A percentile compares a stretch with the other conserved stretches of the same genome.
Conservation (phyloP, 2,113 vertebrate genomes). For the Mobula birostris region DNA sequence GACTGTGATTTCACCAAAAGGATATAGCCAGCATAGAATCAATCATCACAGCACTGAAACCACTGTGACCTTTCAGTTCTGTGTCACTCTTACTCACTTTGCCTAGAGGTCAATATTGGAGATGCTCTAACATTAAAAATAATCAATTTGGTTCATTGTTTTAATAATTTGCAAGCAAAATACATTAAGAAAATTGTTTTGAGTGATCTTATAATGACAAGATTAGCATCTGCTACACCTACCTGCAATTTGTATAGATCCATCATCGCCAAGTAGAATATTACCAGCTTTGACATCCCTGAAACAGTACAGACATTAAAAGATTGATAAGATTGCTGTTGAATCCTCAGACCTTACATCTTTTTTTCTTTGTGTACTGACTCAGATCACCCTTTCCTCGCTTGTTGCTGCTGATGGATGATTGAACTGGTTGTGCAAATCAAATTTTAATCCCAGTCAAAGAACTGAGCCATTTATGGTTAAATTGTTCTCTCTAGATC, state of each 20-base stretch:
- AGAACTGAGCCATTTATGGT: neutral
- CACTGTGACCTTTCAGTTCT: neutral
- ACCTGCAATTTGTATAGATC: conserved; percentile 98
- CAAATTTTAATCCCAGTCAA: neutral
- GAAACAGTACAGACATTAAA: neutral
- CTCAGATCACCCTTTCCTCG: neutral
- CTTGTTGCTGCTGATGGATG: neutral
- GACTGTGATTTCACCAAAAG: neutral
- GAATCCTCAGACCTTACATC: neutral
- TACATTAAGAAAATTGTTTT: neutral
- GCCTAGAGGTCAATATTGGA: neutral
- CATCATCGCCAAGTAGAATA: conserved; percentile 95
- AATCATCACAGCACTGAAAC: neutral
- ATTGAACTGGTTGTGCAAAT: too few species aligned
- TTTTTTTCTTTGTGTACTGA: neutral
- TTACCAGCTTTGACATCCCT: conserved; percentile 98
- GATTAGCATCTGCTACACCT: conserved; percentile 42
- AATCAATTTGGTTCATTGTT: neutral
- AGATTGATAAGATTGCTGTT: neutral
- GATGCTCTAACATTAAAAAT: neutral
- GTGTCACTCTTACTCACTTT: neutral
- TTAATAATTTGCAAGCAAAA: conserved; percentile 4
- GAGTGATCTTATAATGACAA: neutral
- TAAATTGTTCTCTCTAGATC: neutral
- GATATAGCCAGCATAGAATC: neutral